Conservation (phyloP, 2,888 invertebrate species). For the Prosapia bicincta region DNA sequence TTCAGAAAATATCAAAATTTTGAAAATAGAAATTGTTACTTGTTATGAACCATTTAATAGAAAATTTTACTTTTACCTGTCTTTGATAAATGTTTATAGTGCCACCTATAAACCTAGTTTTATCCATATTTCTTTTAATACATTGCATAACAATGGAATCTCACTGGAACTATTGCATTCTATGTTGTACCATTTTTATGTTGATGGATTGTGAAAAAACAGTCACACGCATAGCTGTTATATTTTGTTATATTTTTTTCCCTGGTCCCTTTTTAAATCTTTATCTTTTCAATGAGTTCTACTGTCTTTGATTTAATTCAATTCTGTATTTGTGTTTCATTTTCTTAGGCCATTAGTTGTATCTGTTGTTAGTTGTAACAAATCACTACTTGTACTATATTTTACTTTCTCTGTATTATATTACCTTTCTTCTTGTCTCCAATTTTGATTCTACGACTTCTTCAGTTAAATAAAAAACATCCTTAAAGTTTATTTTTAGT, state of each 20-base stretch:
- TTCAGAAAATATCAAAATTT: neutral
- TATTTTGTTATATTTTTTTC: neutral
- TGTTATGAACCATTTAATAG: too few relatives aligned
- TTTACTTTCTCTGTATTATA: neutral
- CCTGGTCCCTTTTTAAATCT: neutral
- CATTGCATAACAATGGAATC: neutral
- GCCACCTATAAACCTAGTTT: neutral
- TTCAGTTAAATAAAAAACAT: conserved; percentile 21
- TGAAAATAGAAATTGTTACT: too few relatives aligned
- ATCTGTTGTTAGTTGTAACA: neutral
- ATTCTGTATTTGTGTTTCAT: neutral
- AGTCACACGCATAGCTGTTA: neutral
- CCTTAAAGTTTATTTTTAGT: neutral
- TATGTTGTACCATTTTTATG: neutral
- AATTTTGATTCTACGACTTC: conserved; percentile 10
- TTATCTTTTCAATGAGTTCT: neutral
- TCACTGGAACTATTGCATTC: neutral
- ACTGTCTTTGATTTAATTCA: neutral
- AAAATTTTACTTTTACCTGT: too few relatives aligned
- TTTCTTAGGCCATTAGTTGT: neutral
- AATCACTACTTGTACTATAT: neutral
- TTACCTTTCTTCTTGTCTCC: conserved; percentile 2
- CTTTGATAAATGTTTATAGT: too few relatives aligned
- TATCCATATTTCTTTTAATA: neutral
- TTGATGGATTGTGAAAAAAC: neutral